phyloP scores from a whole-genome alignment of 1,140 invertebrate genomes.

The Leguminivora glycinivorella region DNA sequence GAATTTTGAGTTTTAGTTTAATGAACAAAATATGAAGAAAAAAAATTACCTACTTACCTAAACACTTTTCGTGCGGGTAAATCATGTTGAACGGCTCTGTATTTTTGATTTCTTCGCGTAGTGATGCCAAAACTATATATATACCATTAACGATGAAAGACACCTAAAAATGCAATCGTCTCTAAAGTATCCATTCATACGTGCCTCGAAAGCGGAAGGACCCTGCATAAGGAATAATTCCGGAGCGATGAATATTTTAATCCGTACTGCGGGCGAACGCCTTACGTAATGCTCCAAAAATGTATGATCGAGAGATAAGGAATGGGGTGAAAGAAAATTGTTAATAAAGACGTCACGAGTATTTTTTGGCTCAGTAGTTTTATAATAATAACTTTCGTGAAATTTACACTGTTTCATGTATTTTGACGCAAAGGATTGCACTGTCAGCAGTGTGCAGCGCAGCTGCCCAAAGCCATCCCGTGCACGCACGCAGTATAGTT shows the following conservation, averaged over 20 bases:
- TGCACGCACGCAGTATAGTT: too few relatives aligned
- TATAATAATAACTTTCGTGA: too few relatives aligned
- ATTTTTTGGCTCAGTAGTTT: too few relatives aligned
- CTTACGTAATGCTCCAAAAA: constrained; percentile 12
- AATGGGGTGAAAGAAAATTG: neutral
- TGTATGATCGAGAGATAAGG: neutral
- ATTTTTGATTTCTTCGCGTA: neutral
- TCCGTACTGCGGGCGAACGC: constrained; percentile 6
- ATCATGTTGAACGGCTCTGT: neutral
- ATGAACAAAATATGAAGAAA: too few relatives aligned
- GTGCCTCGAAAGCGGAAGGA: constrained; percentile 8
- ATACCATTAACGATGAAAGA: neutral
- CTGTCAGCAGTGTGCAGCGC: too few relatives aligned
- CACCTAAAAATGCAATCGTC: neutral
- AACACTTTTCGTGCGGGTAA: too few relatives aligned
- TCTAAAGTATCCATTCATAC: constrained; percentile 1
- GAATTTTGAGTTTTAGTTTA: too few relatives aligned
- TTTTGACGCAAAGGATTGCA: too few relatives aligned
- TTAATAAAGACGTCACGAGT: too few relatives aligned
- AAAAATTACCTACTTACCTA: too few relatives aligned
- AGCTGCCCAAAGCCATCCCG: too few relatives aligned
- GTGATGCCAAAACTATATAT: neutral
- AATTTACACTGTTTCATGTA: too few relatives aligned
- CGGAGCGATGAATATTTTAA: constrained; percentile 14
- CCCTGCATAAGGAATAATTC: constrained; percentile 27